Evolutionary conservation across 1,140 invertebrate genomes (phyloP).

Genomic region (Zaprionus taronus): DNA sequence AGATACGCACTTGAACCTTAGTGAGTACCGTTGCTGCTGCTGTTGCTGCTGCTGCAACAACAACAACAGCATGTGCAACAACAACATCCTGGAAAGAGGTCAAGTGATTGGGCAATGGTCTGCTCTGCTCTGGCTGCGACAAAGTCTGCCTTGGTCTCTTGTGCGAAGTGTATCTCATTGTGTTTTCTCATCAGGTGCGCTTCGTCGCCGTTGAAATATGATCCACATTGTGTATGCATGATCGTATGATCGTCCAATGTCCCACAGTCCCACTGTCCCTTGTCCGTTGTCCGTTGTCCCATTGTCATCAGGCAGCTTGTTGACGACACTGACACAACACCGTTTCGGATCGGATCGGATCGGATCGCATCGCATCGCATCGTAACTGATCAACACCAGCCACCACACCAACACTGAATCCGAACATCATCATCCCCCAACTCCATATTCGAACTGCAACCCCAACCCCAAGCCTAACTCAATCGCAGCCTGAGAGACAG

Average conservation of each 20-base stretch:
- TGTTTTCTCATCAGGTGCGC: slow-evolving; percentile 80
- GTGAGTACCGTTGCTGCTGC: slow-evolving; percentile 38
- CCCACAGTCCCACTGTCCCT: slow-evolving; percentile 26
- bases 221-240: slow-evolving; percentile 81
- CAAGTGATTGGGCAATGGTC: slow-evolving; percentile 76
- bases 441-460: slow-evolving; percentile 23
- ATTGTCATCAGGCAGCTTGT: slow-evolving; percentile 43
- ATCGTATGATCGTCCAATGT: slow-evolving; percentile 59
- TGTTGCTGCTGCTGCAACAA: slow-evolving; percentile 14
- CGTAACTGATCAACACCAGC: slow-evolving; percentile 30
- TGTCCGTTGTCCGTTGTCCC: slow-evolving; percentile 14
- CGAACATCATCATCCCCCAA: slow-evolving; percentile 26
- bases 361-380: slow-evolving; percentile 12
- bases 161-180: slow-evolving; percentile 67
- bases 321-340: slow-evolving; percentile 22
- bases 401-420: slow-evolving; percentile 3
- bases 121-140: slow-evolving; percentile 20
- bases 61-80: slow-evolving; percentile 39
- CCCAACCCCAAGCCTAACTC: slow-evolving; percentile 14
- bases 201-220: slow-evolving; percentile 67
- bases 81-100: slow-evolving; percentile 83
- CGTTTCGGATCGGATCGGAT: slow-evolving; percentile 19
- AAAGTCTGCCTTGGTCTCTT: slow-evolving; percentile 25
- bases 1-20: slow-evolving; percentile 70
- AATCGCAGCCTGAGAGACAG: slow-evolving; percentile 28